Evolutionary conservation across 2,797 vertebrate genomes (phyloP).

Genomic region (Dallia pectoralis): DNA sequence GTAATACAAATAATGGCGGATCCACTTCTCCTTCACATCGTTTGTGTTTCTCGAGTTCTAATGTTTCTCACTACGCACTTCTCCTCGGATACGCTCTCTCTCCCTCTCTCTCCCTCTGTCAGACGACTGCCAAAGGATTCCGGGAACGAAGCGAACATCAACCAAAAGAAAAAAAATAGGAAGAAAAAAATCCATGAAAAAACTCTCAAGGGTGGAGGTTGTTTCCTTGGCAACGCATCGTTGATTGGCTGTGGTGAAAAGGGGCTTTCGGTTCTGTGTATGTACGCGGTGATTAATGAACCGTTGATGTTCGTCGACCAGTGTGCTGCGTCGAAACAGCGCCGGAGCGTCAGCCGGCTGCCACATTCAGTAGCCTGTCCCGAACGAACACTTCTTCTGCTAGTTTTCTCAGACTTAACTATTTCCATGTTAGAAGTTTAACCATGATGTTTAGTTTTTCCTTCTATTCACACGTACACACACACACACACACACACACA

Average conservation of each 20-base stretch:
- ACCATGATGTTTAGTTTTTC: conserved; percentile 1
- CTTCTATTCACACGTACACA: not conserved
- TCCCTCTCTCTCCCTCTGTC: not conserved
- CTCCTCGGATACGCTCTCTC: conserved; percentile 9
- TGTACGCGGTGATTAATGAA: conserved; percentile 71
- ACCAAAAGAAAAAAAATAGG: conserved; percentile 46
- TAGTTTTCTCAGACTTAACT: conserved; percentile 19
- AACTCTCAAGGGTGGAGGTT: conserved; percentile 79
- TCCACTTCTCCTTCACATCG: not conserved
- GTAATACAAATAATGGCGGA: not conserved
- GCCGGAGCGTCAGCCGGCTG: conserved; percentile 9
- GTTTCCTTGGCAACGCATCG: conserved; percentile 78
- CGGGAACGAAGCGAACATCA: conserved; percentile 58
- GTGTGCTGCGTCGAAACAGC: conserved; percentile 38
- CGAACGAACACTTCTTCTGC: conserved; percentile 8
- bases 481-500: not conserved
- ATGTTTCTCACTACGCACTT: not conserved
- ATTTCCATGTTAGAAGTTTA: conserved; percentile 3
- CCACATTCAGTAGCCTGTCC: not conserved
- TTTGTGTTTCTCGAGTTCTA: not conserved
- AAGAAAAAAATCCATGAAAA: conserved; percentile 51
- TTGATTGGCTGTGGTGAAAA: conserved; percentile 65
- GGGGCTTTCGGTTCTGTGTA: conserved; percentile 62
- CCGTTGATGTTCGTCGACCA: conserved; percentile 45
- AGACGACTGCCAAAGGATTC: conserved; percentile 57